phyloP scores from a whole-genome alignment of 2,797 vertebrate species.

The Australoheros facetus region DNA sequence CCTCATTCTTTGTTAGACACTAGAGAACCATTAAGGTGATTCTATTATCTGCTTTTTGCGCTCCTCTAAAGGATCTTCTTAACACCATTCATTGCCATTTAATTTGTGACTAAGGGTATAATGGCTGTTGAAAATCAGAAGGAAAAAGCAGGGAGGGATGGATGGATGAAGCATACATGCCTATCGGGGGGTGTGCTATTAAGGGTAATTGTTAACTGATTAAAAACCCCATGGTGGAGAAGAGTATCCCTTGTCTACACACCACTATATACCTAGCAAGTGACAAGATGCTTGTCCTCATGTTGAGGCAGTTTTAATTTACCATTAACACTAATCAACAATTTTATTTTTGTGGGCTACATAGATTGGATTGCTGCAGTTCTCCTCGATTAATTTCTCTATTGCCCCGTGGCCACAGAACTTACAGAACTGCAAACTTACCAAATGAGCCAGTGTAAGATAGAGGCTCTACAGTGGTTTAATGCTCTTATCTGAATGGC shows the following conservation, averaged over 20 bases:
- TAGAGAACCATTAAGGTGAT: conserved; percentile 52
- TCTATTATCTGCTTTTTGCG: conserved; percentile 43
- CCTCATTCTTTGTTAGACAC: conserved; percentile 23
- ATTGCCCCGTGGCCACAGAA: conserved; percentile 49
- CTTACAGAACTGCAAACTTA: conserved; percentile 52
- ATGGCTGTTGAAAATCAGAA: conserved; percentile 53
- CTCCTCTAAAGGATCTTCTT: conserved; percentile 43
- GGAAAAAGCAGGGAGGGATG: background rate
- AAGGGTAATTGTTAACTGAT: conserved; percentile 39
- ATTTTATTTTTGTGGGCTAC: conserved; percentile 53
- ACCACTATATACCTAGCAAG: background rate
- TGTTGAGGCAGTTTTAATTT: conserved; percentile 55
- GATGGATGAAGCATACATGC: background rate
- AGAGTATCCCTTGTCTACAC: conserved; percentile 6
- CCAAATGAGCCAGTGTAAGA: conserved; percentile 69
- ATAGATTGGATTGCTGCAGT: conserved; percentile 33
- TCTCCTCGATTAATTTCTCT: conserved; percentile 68
- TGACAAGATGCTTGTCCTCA: conserved; percentile 11
- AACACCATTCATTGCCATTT: conserved; percentile 60
- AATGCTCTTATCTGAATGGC: conserved; percentile 61
- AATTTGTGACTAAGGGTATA: conserved; percentile 68
- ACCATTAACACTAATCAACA: conserved; percentile 54
- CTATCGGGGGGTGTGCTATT: conserved; percentile 9
- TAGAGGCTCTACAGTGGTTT: conserved; percentile 57
- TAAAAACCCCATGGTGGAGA: conserved; percentile 42